Evolutionary conservation across 2,113 vertebrate species (phyloP), one percentile per base, ranked within the genome.

Genomic region (Tilapia sparmanii): DNA sequence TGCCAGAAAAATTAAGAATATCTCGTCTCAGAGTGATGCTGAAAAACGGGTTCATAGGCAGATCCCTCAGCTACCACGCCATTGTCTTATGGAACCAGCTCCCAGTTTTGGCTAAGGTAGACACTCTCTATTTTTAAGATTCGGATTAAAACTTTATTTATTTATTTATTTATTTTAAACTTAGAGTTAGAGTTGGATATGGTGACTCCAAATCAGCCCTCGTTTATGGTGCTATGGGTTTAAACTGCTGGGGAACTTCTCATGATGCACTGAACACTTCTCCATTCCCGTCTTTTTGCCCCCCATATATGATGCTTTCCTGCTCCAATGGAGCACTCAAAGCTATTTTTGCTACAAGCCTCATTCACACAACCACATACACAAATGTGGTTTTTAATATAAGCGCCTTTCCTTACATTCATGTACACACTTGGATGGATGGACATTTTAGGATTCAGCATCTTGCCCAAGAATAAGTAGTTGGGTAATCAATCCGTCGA

Each of bases 401-500:
- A 66, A 35, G 10, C 5, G 31, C 31, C 31, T 66, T 66, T n/a
- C 0, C 18, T 66, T 38, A 63, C 6, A 66, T 66, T n/a, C 19
- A 40, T 38, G 3, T 22, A 40, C 35, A 40, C 1, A 40, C 63
- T 40, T 22, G 11, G 19, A 68, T 15, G 19, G 63, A 40, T 15
- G 63, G 35, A 4, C 7, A 68, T 68, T 15, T 40, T 40, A 24
- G 63, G 7, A 6, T 68, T 15, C n/a, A 68, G n/a, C n/a, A 40
- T 68, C 63, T 24, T 68, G 7, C n/a, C 63, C 7, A 40, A 68
- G 63, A 40, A 68, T 68, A 22, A 22, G 63, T 24, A 68, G 7
- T 15, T 22, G n/a, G 19, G 3, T 19, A 68, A 40, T 68, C 63
- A 38, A 0, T 68, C 7, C 3, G 19, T 40, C 3, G 0, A 40